Percentiles rank a stretch among this genome's conserved stretches.
Evolutionary conservation across 2,113 vertebrate species (phyloP).

Genomic region (Cairina moschata): DNA sequence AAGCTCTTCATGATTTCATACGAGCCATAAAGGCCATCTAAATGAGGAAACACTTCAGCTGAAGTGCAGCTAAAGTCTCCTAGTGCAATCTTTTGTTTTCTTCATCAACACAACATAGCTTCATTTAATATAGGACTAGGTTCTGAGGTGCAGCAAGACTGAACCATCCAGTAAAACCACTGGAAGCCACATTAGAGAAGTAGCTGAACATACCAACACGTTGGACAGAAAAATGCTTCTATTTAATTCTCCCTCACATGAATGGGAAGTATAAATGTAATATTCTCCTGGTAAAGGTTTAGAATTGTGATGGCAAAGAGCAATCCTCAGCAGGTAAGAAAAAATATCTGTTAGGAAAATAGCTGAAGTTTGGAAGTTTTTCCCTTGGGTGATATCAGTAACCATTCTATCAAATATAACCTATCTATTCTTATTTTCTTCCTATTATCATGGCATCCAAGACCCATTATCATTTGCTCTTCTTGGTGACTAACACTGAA

Average conservation of each 20-base stretch:
- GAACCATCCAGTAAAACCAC: not conserved
- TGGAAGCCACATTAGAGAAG: not conserved
- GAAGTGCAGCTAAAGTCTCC: not conserved
- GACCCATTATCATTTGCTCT: not conserved
- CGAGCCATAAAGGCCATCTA: not conserved
- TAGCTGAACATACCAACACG: not conserved
- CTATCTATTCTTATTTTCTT: slow-evolving; percentile 3
- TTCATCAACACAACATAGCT: not conserved
- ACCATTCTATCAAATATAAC: not conserved
- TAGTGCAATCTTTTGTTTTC: not conserved
- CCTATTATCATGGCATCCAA: not conserved
- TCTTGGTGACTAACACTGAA: not conserved
- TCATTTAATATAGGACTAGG: not conserved
- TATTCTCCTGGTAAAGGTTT: not conserved
- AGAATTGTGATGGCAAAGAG: not conserved
- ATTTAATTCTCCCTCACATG: not conserved
- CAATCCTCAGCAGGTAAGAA: not conserved
- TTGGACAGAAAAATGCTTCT: not conserved
- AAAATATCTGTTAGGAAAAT: not conserved
- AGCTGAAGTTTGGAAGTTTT: slow-evolving; percentile 20
- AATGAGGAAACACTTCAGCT: not conserved
- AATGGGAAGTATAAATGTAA: not conserved
- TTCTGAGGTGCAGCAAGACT: not conserved
- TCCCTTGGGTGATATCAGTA: not conserved
- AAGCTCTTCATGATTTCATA: not conserved